These are phyloP conservation scores for Pristis pectinata DNA, from an alignment of 2,797 vertebrate species.

Conservation along the genomic window DNA sequence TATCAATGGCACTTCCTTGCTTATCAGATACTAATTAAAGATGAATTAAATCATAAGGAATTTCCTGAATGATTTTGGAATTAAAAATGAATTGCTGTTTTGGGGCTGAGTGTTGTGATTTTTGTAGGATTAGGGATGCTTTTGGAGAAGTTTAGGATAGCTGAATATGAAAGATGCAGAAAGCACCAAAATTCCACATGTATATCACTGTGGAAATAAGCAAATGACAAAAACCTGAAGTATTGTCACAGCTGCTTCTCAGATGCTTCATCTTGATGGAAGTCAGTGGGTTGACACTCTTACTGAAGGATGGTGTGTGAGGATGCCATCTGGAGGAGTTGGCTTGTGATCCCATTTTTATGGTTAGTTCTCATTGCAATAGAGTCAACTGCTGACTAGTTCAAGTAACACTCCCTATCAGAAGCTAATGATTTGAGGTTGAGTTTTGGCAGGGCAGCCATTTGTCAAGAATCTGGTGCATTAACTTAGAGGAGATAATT, in stretches of 20 bases:
- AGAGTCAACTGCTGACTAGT: no score
- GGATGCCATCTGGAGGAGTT: not conserved
- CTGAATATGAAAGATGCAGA: not conserved
- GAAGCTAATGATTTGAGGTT: not conserved
- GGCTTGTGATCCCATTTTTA: not conserved
- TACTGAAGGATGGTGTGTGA: not conserved
- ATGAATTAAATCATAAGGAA: not conserved
- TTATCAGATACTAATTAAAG: not conserved
- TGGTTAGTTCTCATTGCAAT: not conserved
- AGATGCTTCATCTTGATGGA: not conserved
- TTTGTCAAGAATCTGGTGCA: not conserved
- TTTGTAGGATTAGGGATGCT: no score
- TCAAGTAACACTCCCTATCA: not conserved
- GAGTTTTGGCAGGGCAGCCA: not conserved
- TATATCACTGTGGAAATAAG: not conserved
- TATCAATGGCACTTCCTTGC: not conserved
- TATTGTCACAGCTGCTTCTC: not conserved
- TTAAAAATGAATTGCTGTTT: not conserved
- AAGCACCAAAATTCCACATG: not conserved
- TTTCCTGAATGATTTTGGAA: not conserved
- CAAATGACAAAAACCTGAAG: not conserved
- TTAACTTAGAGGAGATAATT: not conserved
- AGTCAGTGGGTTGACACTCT: not conserved
- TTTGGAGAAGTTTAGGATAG: no score
- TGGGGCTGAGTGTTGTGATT: not conserved